Evolutionary conservation across 2,888 invertebrate species (phyloP).

Genomic region (Drosophila meridiana): DNA sequence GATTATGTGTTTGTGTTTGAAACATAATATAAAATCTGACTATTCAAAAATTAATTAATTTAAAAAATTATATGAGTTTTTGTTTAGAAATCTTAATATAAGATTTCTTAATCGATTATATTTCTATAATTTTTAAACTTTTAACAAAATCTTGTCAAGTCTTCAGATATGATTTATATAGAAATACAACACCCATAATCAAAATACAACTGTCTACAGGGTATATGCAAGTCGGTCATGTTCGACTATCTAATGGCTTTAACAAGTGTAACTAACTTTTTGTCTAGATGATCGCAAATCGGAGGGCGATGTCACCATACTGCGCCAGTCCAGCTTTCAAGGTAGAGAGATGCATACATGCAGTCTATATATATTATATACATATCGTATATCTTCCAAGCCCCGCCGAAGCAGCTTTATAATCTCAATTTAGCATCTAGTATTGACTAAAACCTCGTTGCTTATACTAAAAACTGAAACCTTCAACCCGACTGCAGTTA

Average conservation of each 20-base stretch:
- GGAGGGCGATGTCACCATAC: slow-evolving; percentile 83
- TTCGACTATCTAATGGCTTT: slow-evolving; percentile 1
- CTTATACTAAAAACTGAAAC: slow-evolving; percentile 26
- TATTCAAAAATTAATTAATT: no score
- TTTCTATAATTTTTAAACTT: no score
- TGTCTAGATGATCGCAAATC: slow-evolving; percentile 84
- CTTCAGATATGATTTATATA: no score
- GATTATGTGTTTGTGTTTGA: no score
- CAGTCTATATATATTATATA: neutral
- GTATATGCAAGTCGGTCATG: slow-evolving; percentile 2
- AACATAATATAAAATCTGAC: no score
- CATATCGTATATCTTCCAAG: slow-evolving; percentile 6
- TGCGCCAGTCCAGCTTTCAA: slow-evolving; percentile 84
- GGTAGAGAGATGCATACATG: slow-evolving; percentile 65
- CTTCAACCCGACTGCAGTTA: slow-evolving; percentile 14
- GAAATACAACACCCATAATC: neutral
- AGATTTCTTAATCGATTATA: no score
- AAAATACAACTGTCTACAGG: neutral
- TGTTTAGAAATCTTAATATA: no score
- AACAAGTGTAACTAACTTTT: slow-evolving; percentile 62
- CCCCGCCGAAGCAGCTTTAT: slow-evolving; percentile 2
- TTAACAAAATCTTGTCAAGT: no score
- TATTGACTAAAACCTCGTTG: slow-evolving; percentile 22
- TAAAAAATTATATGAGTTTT: no score
- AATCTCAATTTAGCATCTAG: slow-evolving; percentile 21